phyloP scores from a whole-genome alignment of 1,140 invertebrate genomes.

The Platorchestia sp. region DNA sequence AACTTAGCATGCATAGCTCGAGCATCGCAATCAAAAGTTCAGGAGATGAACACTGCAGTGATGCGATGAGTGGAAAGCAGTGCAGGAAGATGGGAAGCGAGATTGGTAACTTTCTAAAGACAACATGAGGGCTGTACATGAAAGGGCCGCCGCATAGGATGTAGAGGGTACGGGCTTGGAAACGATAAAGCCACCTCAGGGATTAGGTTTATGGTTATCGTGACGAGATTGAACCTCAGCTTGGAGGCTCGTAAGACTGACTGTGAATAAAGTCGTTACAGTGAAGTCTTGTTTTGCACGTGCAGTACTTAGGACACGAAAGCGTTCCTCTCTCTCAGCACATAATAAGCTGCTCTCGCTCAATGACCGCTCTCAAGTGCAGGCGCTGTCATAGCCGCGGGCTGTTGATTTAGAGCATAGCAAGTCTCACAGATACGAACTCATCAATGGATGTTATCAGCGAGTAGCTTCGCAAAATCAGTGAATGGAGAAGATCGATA shows the following conservation, averaged over 20 bases:
- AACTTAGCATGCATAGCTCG: background rate
- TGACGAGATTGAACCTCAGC: background rate
- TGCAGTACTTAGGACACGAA: background rate
- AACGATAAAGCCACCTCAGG: conserved; percentile 6
- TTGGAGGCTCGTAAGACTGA: background rate
- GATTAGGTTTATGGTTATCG: background rate
- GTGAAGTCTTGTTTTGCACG: background rate
- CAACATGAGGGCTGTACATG: background rate
- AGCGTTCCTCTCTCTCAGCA: background rate
- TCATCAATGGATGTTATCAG: background rate
- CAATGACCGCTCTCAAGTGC: conserved; percentile 14
- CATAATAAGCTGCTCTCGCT: conserved; percentile 10
- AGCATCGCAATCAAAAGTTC: background rate
- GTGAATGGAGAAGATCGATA: background rate
- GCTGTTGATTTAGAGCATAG: background rate
- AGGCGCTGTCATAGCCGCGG: background rate
- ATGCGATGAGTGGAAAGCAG: background rate
- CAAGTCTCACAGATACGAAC: background rate
- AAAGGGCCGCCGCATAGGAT: background rate
- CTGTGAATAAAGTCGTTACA: conserved; percentile 24
- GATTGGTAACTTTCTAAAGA: conserved; percentile 9
- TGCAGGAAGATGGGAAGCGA: background rate
- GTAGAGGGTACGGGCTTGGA: background rate
- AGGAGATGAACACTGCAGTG: background rate
- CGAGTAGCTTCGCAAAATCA: background rate